Base-by-base conservation (phyloP, 2,797 vertebrate genomes). In the Scarus forsteni region DNA sequence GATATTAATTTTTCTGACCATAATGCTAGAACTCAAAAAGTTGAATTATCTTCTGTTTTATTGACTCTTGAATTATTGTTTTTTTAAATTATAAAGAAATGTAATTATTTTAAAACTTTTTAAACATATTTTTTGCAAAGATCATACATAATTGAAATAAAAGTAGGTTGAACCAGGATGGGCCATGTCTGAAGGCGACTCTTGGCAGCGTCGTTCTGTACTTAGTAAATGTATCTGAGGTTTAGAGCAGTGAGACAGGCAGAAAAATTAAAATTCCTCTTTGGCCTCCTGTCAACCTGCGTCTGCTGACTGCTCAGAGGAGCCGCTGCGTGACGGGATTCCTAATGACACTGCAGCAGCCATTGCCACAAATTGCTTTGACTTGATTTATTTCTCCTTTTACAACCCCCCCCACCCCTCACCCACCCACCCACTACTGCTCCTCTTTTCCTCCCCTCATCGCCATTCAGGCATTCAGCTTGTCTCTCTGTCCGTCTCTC, bases 321-420 rank as follows among this genome's bases (percentile, higher is more conserved):
- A 86, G 84, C 75, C 42, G 82, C 91, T 80, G 88, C 90, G 90
- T 94, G 93, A 94, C 85, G 43, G 77, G 91, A 93, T 89, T 94
- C 84, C 84, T 93, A 94, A 93, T 92, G 92, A 93, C 92, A 89
- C 87, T 90, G 84, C 90, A 91, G 91, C 92, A 91, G 83, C 75
- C 84, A 80, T 86, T 79, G 80, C 90, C 84, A 90, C 81, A 81
- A 92, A 94, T 92, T 88, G 87, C 92, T 94, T 89, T 92, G 90
- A 90, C 90, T 92, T 93, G 92, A 94, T 94, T 94, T 94, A 93
- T 94, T 92, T 92, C 88, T 88, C 80, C 85, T 84, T 91, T 91
- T 91, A 73, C 84, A 88, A 57, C 73, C 84, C 60, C 77, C 39
- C 84, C 59, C 77, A 35, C 18, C 10, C 72, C 45, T 42, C 71